A percentile compares a stretch with the other conserved stretches of the same genome.
Conservation (phyloP, 2,888 invertebrate genomes). For the Apamea crenata region DNA sequence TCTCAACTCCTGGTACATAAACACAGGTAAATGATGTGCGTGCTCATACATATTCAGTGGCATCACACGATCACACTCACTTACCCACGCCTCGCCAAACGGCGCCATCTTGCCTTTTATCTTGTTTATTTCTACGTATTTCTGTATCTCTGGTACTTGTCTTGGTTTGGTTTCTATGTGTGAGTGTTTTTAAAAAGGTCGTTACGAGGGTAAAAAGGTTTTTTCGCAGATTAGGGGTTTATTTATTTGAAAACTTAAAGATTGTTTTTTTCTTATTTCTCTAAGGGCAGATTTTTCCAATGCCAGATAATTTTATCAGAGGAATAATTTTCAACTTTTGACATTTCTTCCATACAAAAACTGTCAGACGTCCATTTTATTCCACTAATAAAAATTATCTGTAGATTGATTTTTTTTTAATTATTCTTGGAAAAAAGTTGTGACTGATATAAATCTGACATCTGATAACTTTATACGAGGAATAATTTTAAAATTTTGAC, state of each 20-base stretch:
- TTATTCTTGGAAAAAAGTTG: too few species aligned
- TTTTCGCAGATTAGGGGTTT: neutral
- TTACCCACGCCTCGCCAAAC: slow-evolving; percentile 63
- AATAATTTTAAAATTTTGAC: too few species aligned
- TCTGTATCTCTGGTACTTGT: slow-evolving; percentile 27
- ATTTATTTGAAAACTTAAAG: neutral
- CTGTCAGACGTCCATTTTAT: too few species aligned
- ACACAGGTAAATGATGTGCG: slow-evolving; percentile 76
- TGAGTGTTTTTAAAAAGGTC: neutral
- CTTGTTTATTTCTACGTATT: slow-evolving; percentile 59
- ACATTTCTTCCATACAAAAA: too few species aligned
- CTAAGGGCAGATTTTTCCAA: too few species aligned
- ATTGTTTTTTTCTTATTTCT: neutral
- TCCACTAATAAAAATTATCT: too few species aligned
- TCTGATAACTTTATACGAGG: too few species aligned
- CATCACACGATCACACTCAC: slow-evolving; percentile 60
- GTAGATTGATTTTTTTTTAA: too few species aligned
- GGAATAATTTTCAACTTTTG: too few species aligned
- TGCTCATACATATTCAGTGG: slow-evolving; percentile 81
- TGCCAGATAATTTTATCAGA: too few species aligned
- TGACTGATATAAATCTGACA: too few species aligned
- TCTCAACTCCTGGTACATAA: slow-evolving; percentile 63
- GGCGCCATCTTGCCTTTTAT: slow-evolving; percentile 58
- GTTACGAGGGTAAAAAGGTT: neutral
- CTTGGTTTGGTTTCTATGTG: neutral